Conservation (phyloP, 2,113 vertebrate species). For the Tyrannus savana region DNA sequence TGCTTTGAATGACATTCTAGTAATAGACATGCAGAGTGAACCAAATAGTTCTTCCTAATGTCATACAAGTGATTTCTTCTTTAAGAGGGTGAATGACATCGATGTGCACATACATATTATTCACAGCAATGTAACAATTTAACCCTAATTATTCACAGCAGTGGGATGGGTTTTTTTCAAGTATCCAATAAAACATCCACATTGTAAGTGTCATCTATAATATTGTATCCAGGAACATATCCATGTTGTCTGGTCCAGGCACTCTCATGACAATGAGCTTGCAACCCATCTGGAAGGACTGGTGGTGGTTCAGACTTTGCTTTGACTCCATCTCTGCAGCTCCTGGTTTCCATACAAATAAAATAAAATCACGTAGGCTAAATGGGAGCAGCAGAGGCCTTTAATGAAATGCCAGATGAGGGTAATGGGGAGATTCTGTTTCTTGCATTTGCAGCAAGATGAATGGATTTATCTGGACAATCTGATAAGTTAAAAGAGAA, state of each 20-base stretch:
- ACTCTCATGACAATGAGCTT: background rate
- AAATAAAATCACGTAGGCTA: background rate
- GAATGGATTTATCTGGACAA: background rate
- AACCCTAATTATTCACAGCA: background rate
- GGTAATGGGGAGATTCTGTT: background rate
- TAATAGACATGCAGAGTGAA: background rate
- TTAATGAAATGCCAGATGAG: background rate
- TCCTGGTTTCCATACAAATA: background rate
- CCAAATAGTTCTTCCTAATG: slow-evolving; percentile 1
- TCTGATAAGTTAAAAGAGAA: background rate
- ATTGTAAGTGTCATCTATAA: background rate
- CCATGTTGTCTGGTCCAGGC: background rate
- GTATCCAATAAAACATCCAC: background rate
- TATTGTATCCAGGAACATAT: background rate
- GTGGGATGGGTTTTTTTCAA: background rate
- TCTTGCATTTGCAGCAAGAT: background rate
- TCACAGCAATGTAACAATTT: background rate
- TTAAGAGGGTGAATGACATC: background rate
- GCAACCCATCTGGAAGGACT: background rate
- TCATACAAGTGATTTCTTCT: slow-evolving; percentile 25
- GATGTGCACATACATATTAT: background rate
- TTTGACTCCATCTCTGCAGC: background rate
- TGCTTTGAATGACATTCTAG: slow-evolving; percentile 30
- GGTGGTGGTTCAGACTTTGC: background rate
- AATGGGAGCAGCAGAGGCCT: background rate